A percentile compares a stretch with the other conserved stretches of the same genome.
These are phyloP conservation scores for Dugesia japonica DNA, from an alignment of 2,888 invertebrate species.

Conservation along the genomic window DNA sequence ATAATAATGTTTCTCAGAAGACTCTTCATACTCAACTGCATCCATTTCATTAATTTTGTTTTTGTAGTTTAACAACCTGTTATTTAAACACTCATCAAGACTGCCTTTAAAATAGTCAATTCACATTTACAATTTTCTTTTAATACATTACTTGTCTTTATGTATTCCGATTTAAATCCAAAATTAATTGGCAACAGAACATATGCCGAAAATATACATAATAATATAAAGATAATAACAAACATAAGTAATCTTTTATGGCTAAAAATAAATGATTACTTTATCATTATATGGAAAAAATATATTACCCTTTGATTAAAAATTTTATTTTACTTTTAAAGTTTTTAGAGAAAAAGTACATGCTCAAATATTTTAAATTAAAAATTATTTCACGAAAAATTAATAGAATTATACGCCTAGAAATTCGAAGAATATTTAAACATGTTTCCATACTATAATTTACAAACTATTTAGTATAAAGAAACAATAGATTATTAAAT, in stretches of 20 bases:
- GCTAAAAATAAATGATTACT: neutral
- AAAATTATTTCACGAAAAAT: neutral
- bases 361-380: neutral
- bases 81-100: neutral
- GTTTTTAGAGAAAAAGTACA: neutral
- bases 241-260: neutral
- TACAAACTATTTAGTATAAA: neutral
- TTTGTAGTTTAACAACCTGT: slow-evolving; percentile 5
- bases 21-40: neutral
- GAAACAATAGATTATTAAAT: slow-evolving; percentile 17
- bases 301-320: neutral
- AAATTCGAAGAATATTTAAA: neutral
- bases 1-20: neutral
- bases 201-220: neutral
- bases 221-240: neutral
- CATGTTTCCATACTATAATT: slow-evolving; percentile 13
- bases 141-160: neutral
- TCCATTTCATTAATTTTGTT: neutral
- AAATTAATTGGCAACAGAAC: neutral
- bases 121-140: no score
- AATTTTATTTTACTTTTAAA: neutral
- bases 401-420: neutral
- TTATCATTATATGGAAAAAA: neutral
- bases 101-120: no score
- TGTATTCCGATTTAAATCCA: neutral